Evolutionary conservation across 2,888 invertebrate species (phyloP).

Genomic region (Hermodice carunculata): DNA sequence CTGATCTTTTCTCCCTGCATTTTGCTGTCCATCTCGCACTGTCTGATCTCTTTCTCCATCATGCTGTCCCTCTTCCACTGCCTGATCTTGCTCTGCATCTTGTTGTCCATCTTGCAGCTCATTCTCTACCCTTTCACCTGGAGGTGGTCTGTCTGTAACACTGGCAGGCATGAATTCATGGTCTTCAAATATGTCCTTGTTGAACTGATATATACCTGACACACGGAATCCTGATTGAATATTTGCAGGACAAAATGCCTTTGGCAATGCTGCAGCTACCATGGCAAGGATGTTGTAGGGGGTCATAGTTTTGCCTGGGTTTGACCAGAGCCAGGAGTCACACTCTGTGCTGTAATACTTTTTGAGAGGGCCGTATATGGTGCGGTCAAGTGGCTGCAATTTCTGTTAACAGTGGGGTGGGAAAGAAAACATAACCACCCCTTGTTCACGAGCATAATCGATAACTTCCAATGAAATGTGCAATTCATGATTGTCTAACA

Average conservation of each 20-base stretch:
- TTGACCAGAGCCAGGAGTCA: neutral
- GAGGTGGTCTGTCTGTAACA: neutral
- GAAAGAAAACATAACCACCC: constrained; percentile 6
- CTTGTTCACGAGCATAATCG: neutral
- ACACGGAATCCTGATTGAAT: neutral
- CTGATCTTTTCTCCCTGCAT: no score
- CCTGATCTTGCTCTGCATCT: no score
- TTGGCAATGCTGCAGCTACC: neutral
- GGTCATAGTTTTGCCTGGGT: constrained; percentile 4
- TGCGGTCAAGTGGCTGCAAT: constrained; percentile 2
- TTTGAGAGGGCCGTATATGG: constrained; percentile 1
- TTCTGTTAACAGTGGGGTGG: constrained; percentile 14
- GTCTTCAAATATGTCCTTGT: neutral
- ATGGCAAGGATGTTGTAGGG: neutral
- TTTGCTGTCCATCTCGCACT: no score
- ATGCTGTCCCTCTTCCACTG: no score
- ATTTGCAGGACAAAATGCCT: neutral
- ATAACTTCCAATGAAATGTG: neutral
- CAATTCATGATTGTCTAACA: constrained; percentile 12
- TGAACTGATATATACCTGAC: neutral
- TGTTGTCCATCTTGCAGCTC: no score
- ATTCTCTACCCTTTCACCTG: no score
- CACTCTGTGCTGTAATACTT: neutral
- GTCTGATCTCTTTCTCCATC: no score
- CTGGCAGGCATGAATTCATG: neutral